Conservation (phyloP, 1,140 invertebrate genomes). For the Neotoxoptera formosana region DNA sequence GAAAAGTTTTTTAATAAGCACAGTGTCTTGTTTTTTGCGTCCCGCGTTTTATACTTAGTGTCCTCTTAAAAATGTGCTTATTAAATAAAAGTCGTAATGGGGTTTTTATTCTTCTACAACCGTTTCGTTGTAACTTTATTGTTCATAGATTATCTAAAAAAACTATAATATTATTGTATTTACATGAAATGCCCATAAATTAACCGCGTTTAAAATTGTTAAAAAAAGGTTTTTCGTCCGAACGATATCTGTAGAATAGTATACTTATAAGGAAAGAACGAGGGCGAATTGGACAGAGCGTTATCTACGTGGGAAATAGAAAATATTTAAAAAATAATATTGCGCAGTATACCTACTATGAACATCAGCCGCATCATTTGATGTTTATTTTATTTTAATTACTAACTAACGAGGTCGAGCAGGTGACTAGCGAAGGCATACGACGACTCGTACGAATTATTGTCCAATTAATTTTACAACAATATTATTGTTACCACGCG, state of each 20-base stretch:
- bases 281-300: not conserved
- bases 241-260: not conserved
- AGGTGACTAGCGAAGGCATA: too few relatives aligned
- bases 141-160: not conserved
- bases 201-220: not conserved
- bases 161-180: constrained; percentile 22
- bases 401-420: not conserved
- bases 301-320: not conserved
- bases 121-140: not conserved
- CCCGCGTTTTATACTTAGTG: too few relatives aligned
- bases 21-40: not conserved
- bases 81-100: constrained; percentile 12
- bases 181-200: not conserved
- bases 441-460: too few relatives aligned
- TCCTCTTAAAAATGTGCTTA: constrained; percentile 38
- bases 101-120: not conserved
- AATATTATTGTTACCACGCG: too few relatives aligned
- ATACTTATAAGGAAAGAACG: not conserved
- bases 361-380: not conserved
- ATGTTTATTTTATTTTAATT: not conserved
- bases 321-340: not conserved
- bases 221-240: not conserved
- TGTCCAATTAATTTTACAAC: too few relatives aligned
- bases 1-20: constrained; percentile 48
- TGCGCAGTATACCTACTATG: not conserved